Base-by-base conservation (phyloP, 1,140 invertebrate genomes). In the Homalodisca vitripennis region DNA sequence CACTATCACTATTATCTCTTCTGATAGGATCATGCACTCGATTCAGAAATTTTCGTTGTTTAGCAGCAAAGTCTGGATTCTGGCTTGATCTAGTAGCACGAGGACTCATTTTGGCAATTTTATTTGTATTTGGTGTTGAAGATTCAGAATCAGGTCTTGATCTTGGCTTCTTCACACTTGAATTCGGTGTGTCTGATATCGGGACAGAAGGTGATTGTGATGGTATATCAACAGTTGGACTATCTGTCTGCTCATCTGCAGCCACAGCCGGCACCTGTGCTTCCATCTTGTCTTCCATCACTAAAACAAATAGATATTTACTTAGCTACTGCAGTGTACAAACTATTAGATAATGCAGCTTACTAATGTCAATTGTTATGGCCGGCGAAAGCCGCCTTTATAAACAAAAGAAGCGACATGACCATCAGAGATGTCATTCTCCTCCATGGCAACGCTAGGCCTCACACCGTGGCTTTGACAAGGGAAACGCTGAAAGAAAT, bases 11-110 rank as follows among this genome's bases (percentile, higher is more conserved):
- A 47, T 32, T 32, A 26, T 55, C 29, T 14, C 22, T 34, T 62
- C 26, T 47, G 14, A 64, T 26, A 13, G 55, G 22, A 48, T 69
- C n/a, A 63, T 31, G 55, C 74, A 76, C 51, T 73, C 75, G 81
- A 71, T 82, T 81, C 0, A 86, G 74, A 73, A 86, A 86, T 62
- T 82, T 81, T 60, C 79, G 82, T 26, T 85, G 83, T 73, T 85
- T 86, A 51, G 80, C 79, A 0, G 82, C 81, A 79, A 86, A 85
- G 41, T 86, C 85, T 24, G 83, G 81, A 75, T 85, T 86, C 73
- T 84, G 81, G 22, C 55, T 70, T n/a, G 83, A 85, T 51, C 84
- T 75, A 77, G 85, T 81, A 69, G 78, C 77, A 29, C 75, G 14
- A 3, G 63, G 63, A 66, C 32, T 66, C 17, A 66, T 20, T 2